Percentiles rank a stretch among this genome's conserved stretches.
Conservation (phyloP, 2,113 vertebrate species). For the Lagopus leucura region DNA sequence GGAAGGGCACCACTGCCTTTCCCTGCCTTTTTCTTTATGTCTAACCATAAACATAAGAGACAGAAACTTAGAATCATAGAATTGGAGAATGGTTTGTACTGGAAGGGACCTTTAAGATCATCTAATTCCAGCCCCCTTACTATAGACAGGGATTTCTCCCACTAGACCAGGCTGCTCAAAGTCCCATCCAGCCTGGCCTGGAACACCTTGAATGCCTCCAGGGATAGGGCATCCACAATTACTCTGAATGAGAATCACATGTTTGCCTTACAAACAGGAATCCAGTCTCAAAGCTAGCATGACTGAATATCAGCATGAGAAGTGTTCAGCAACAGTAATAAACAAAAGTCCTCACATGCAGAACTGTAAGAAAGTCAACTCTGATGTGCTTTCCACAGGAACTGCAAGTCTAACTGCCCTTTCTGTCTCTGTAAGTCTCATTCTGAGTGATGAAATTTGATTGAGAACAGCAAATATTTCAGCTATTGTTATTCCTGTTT, state of each 20-base stretch:
- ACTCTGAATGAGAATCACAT: not conserved
- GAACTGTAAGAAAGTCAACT: not conserved
- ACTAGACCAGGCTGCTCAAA: too few relatives aligned
- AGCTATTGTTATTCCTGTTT: not conserved
- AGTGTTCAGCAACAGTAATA: not conserved
- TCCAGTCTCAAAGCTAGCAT: not conserved
- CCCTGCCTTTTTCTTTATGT: too few relatives aligned
- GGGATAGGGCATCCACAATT: too few relatives aligned
- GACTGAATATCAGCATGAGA: rapidly evolving
- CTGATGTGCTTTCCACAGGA: not conserved
- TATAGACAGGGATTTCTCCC: too few relatives aligned
- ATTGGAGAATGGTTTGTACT: too few relatives aligned
- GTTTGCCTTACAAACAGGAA: not conserved
- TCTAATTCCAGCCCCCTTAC: too few relatives aligned
- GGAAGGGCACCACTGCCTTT: not conserved
- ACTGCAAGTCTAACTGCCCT: too few relatives aligned
- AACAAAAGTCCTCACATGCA: not conserved
- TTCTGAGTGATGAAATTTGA: not conserved
- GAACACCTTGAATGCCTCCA: too few relatives aligned
- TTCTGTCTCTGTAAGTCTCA: not conserved
- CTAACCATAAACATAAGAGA: not conserved
- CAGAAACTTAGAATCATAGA: too few relatives aligned
- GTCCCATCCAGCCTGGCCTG: too few relatives aligned
- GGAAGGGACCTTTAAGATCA: too few relatives aligned
- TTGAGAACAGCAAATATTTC: not conserved